phyloP scores from a whole-genome alignment of 1,140 invertebrate species.

The Hylyphantes graminicola region DNA sequence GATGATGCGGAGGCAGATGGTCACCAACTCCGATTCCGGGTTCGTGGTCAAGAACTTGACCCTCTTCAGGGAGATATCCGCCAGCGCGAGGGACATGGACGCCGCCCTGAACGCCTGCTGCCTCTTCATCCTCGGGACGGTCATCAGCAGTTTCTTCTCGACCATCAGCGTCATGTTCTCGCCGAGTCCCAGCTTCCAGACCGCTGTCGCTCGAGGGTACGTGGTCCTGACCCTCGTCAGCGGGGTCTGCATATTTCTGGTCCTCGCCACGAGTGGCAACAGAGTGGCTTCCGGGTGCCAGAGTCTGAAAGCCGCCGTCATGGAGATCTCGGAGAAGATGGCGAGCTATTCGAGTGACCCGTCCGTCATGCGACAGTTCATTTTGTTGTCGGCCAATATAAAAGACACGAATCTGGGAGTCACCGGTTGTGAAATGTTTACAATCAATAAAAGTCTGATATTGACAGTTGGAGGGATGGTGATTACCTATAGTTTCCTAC shows the following conservation, averaged over 20 bases:
- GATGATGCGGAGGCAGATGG: not conserved
- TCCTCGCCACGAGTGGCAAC: not conserved
- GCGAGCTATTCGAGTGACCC: no score
- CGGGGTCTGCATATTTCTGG: not conserved
- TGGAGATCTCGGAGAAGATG: no score
- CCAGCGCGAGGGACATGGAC: not conserved
- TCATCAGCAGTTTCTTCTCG: not conserved
- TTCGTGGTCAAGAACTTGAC: not conserved
- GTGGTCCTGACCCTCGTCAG: not conserved
- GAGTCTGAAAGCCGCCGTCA: no score
- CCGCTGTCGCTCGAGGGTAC: not conserved
- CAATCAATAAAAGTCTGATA: constrained; percentile 5
- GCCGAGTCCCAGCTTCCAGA: not conserved
- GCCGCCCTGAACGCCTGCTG: not conserved
- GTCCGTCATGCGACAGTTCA: not conserved
- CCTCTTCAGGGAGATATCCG: not conserved
- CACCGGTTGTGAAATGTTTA: constrained; percentile 26
- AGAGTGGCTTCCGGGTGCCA: not conserved
- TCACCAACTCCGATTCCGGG: no score
- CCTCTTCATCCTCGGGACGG: constrained; percentile 3
- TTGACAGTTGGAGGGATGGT: constrained; percentile 18
- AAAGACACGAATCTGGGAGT: not conserved
- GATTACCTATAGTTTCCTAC: constrained; percentile 11
- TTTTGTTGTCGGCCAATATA: not conserved
- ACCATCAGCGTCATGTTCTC: not conserved